Conservation (phyloP, 1,140 invertebrate species). For the Lepidurus apus region DNA sequence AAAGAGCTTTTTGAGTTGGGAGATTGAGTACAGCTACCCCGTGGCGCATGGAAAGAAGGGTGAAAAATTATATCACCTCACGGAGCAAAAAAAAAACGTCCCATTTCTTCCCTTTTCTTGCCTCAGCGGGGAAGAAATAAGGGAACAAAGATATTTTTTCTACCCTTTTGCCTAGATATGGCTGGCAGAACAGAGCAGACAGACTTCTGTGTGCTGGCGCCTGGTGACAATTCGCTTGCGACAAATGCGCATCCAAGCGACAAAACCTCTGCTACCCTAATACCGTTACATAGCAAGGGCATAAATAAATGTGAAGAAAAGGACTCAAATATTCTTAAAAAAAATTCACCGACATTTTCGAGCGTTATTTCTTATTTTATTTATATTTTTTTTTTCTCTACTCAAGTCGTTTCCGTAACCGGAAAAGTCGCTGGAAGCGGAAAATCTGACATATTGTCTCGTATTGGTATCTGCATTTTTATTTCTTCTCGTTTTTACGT, state of each 20-base stretch:
- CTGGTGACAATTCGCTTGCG: conserved; percentile 16
- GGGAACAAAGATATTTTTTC: conserved; percentile 10
- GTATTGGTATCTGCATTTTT: no score
- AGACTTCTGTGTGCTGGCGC: conserved; percentile 13
- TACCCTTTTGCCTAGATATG: not conserved
- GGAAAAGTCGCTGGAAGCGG: no score
- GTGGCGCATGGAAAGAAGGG: not conserved
- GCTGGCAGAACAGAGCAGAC: conserved; percentile 12
- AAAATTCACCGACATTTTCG: not conserved
- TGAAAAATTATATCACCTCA: conserved; percentile 16
- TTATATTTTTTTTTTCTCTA: no score
- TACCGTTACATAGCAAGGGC: not conserved
- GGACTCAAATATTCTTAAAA: not conserved
- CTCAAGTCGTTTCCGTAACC: no score
- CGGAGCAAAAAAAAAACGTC: not conserved
- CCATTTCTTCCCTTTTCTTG: not conserved
- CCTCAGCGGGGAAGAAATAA: not conserved
- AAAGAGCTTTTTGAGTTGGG: not conserved
- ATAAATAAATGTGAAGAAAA: not conserved
- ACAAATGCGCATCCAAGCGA: conserved; percentile 21
- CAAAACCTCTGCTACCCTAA: conserved; percentile 12
- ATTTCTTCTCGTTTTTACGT: no score
- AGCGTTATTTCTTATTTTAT: no score
- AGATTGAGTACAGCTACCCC: conserved; percentile 10
- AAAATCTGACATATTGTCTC: no score